Percentiles rank a stretch among this genome's conserved stretches.
Conservation (phyloP, 2,113 vertebrate genomes). For the Synchiropus splendidus region DNA sequence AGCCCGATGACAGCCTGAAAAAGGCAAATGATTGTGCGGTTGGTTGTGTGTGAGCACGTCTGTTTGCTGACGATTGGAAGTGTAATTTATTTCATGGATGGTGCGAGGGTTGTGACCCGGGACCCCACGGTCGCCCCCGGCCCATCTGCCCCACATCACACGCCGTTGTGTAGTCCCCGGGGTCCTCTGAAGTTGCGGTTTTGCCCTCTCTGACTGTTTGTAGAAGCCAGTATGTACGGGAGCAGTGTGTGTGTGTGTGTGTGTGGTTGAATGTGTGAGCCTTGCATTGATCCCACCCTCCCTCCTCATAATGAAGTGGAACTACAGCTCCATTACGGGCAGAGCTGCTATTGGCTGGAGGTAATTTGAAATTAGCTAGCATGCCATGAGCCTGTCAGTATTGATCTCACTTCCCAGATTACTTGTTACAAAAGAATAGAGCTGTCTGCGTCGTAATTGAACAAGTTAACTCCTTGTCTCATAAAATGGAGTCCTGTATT, state of each 20-base stretch:
- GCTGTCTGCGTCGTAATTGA: conserved; percentile 98
- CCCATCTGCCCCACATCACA: conserved; percentile 48
- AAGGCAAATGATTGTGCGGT: conserved; percentile 3
- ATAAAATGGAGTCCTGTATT: conserved; percentile 96
- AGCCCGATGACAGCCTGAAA: conserved; percentile 29
- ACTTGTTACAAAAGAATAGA: conserved; percentile 99
- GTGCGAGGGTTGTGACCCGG: conserved; percentile 36
- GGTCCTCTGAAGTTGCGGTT: conserved; percentile 29
- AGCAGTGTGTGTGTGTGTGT: conserved; percentile 24
- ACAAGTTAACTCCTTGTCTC: conserved; percentile 99
- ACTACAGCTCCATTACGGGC: conserved; percentile 91
- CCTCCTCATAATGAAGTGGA: conserved; percentile 87
- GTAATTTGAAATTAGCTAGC: conserved; percentile 98
- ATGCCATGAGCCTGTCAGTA: conserved; percentile 89
- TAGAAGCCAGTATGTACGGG: conserved; percentile 31
- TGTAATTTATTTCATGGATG: conserved; percentile 53
- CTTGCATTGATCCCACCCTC: conserved; percentile 78
- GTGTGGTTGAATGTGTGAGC: conserved; percentile 30
- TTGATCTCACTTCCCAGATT: conserved; percentile 98
- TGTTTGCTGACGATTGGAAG: conserved; percentile 31
- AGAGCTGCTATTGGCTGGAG: conserved; percentile 83
- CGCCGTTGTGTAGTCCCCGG: conserved; percentile 40
- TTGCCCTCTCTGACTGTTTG: conserved; percentile 37
- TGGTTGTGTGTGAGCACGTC: conserved; percentile 7
- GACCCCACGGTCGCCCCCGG: conserved; percentile 19